phyloP scores from a whole-genome alignment of 2,113 vertebrate species.

The Corythornis vintsioides region DNA sequence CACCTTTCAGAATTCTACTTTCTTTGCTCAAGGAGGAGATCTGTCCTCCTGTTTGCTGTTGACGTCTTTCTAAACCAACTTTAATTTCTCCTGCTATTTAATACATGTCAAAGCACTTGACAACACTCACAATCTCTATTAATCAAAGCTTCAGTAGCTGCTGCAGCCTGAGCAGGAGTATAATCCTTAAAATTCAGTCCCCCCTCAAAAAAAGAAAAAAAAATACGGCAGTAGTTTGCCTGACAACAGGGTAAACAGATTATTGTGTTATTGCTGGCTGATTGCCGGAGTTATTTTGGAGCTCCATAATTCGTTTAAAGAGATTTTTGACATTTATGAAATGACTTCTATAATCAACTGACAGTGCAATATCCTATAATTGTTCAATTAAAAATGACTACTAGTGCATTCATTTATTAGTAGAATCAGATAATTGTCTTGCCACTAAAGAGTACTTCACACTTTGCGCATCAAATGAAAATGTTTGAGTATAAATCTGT shows the following conservation, averaged over 20 bases:
- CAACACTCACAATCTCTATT: slow-evolving; percentile 61
- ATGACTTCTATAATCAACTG: slow-evolving; percentile 86
- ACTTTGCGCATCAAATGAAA: slow-evolving; percentile 81
- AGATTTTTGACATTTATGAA: slow-evolving; percentile 96
- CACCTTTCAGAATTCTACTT: background rate
- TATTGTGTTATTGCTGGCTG: slow-evolving; percentile 85
- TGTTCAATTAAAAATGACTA: slow-evolving; percentile 96
- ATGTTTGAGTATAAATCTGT: slow-evolving; percentile 82
- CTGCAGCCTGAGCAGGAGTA: slow-evolving; percentile 19
- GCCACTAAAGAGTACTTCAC: slow-evolving; percentile 89
- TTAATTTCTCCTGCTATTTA: slow-evolving; percentile 58
- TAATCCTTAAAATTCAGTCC: slow-evolving; percentile 58
- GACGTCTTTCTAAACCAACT: slow-evolving; percentile 10
- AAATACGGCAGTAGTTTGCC: slow-evolving; percentile 70
- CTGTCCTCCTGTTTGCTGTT: background rate
- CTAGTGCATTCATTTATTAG: slow-evolving; percentile 90
- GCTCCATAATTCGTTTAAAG: slow-evolving; percentile 93
- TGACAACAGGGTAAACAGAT: slow-evolving; percentile 85
- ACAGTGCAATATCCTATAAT: slow-evolving; percentile 89
- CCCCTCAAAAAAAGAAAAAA: slow-evolving; percentile 4
- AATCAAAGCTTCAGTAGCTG: slow-evolving; percentile 58
- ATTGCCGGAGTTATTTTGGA: slow-evolving; percentile 86
- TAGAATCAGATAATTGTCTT: slow-evolving; percentile 90
- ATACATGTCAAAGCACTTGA: slow-evolving; percentile 54
- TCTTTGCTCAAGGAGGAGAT: background rate